These are phyloP conservation scores for Emmelina monodactyla DNA, from an alignment of 2,888 invertebrate genomes.

Conservation along the genomic window DNA sequence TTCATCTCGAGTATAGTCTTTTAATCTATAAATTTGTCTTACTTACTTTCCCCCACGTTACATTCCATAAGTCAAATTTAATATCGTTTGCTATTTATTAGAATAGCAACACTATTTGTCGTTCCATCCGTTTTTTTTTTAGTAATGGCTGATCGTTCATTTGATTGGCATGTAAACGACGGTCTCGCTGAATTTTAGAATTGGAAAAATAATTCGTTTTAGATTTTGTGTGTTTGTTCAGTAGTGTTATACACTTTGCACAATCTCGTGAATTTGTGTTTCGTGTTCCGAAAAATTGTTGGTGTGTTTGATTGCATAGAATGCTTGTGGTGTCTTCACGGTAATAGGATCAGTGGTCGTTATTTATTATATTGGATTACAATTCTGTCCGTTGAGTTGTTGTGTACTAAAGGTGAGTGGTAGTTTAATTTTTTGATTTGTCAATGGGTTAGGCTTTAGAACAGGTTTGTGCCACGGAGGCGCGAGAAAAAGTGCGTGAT, in stretches of 20 bases:
- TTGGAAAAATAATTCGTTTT: slow-evolving; percentile 29
- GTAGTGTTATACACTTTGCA: slow-evolving; percentile 33
- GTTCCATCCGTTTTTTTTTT: too few species aligned
- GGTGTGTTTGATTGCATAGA: slow-evolving; percentile 37
- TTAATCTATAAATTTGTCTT: too few species aligned
- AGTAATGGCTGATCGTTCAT: slow-evolving; percentile 61
- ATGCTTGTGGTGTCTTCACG: slow-evolving; percentile 56
- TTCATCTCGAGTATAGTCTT: too few species aligned
- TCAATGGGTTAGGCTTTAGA: slow-evolving; percentile 12
- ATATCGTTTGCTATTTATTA: too few species aligned
- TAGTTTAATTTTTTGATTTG: slow-evolving; percentile 11
- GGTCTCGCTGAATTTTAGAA: slow-evolving; percentile 42
- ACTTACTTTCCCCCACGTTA: too few species aligned
- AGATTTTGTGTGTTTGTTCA: slow-evolving; percentile 37
- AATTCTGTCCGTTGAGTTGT: slow-evolving; percentile 46
- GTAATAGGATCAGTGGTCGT: slow-evolving; percentile 59
- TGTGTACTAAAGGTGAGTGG: slow-evolving; percentile 46
- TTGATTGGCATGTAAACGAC: slow-evolving; percentile 38
- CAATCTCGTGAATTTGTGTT: slow-evolving; percentile 38
- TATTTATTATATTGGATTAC: slow-evolving; percentile 58
- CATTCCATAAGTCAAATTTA: too few species aligned
- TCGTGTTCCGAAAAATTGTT: slow-evolving; percentile 36
- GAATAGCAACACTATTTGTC: too few species aligned
- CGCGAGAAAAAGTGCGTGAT: slow-evolving; percentile 28
- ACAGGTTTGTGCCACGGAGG: slow-evolving; percentile 43